phyloP scores from a whole-genome alignment of 2,888 invertebrate species.

The Alloplasta piceator region DNA sequence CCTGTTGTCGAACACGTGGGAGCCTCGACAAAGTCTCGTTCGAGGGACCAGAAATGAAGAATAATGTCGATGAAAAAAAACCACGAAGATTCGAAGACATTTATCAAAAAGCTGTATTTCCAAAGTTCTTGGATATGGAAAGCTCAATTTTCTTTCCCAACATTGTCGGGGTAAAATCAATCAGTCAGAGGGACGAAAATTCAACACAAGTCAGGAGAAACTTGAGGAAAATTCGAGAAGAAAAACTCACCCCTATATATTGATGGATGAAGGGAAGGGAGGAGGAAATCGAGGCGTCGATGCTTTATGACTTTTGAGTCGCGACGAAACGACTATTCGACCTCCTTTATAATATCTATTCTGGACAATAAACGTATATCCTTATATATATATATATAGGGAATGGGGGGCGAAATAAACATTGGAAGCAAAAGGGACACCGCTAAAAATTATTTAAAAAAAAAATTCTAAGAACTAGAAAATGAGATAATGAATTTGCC shows the following conservation, averaged over 20 bases:
- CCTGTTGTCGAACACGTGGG: slow-evolving; percentile 49
- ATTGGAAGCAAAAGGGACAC: too few relatives aligned
- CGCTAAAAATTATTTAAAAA: too few relatives aligned
- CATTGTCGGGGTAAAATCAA: too few relatives aligned
- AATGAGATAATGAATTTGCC: too few relatives aligned
- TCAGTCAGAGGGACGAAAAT: too few relatives aligned
- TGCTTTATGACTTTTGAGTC: slow-evolving; percentile 59
- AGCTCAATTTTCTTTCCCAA: too few relatives aligned
- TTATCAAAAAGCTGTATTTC: neutral
- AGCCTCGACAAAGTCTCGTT: slow-evolving; percentile 48
- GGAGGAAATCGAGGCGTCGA: slow-evolving; percentile 23
- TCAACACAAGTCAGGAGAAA: too few relatives aligned
- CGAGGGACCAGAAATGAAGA: slow-evolving; percentile 1
- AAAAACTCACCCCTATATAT: too few relatives aligned
- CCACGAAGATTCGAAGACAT: neutral
- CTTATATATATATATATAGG: neutral
- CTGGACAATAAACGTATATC: slow-evolving; percentile 9
- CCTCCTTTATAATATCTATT: slow-evolving; percentile 49
- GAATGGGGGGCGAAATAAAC: too few relatives aligned
- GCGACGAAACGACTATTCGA: slow-evolving; percentile 60
- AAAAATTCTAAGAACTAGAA: too few relatives aligned
- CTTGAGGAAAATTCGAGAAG: too few relatives aligned
- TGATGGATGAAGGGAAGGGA: neutral
- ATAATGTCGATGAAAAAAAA: slow-evolving; percentile 9
- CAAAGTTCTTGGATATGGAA: too few relatives aligned